A percentile compares a stretch with the other conserved stretches of the same genome.
Conservation (phyloP, 2,113 vertebrate genomes). For the Cololabis saira region DNA sequence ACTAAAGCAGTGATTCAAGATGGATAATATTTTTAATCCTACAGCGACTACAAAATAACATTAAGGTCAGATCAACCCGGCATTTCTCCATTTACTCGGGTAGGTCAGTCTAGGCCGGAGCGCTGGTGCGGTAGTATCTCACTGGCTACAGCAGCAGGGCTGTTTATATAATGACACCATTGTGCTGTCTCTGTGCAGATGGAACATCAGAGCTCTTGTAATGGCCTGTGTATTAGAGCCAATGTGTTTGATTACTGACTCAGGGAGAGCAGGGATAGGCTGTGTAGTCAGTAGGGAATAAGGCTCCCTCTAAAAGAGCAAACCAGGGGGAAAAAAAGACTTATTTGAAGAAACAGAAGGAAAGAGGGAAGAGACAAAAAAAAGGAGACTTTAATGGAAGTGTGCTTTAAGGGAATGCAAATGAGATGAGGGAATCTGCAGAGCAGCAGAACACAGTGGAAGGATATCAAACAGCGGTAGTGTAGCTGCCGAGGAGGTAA, state of each 20-base stretch:
- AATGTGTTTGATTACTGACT: slow-evolving; percentile 83
- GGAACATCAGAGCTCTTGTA: slow-evolving; percentile 79
- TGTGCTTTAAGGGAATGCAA: slow-evolving; percentile 80
- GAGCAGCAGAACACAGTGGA: slow-evolving; percentile 69
- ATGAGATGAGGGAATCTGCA: slow-evolving; percentile 78
- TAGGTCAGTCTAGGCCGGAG: slow-evolving; percentile 68
- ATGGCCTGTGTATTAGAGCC: slow-evolving; percentile 78
- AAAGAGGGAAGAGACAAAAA: slow-evolving; percentile 58
- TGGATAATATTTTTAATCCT: slow-evolving; percentile 62
- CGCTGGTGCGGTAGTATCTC: slow-evolving; percentile 62
- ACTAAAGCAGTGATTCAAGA: slow-evolving; percentile 40
- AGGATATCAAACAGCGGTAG: slow-evolving; percentile 74
- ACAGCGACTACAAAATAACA: slow-evolving; percentile 47
- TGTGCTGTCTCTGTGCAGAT: slow-evolving; percentile 76
- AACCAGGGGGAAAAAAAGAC: slow-evolving; percentile 58
- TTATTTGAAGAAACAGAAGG: slow-evolving; percentile 73
- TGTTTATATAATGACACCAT: slow-evolving; percentile 80
- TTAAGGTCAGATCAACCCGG: slow-evolving; percentile 71
- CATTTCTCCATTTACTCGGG: slow-evolving; percentile 65
- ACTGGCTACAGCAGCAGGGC: slow-evolving; percentile 64
- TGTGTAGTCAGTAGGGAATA: slow-evolving; percentile 74
- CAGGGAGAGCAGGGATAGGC: slow-evolving; percentile 70
- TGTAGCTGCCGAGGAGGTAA: slow-evolving; percentile 70
- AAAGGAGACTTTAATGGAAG: slow-evolving; percentile 74
- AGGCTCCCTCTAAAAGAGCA: slow-evolving; percentile 69